Evolutionary conservation across 2,113 vertebrate genomes (phyloP).

Genomic region (Pogonocichla stellata): DNA sequence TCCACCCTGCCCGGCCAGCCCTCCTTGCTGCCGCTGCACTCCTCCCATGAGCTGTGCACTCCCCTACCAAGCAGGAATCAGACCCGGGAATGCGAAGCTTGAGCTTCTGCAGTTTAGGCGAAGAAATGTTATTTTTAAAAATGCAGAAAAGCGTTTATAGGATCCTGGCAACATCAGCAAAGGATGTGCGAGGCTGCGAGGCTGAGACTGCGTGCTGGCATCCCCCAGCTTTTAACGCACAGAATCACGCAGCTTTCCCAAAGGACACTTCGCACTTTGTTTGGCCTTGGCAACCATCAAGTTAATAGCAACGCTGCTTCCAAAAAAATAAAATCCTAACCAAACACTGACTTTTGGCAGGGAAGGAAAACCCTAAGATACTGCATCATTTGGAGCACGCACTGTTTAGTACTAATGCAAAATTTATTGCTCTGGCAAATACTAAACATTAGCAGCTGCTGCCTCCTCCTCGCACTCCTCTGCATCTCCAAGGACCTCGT

Average conservation of each 20-base stretch:
- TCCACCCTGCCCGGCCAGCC: not conserved
- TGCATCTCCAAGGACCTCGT: not conserved
- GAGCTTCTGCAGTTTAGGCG: not conserved
- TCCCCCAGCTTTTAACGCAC: not conserved
- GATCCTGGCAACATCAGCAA: not conserved
- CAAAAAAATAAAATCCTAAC: constrained; percentile 43
- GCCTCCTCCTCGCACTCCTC: constrained; percentile 10
- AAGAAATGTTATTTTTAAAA: not conserved
- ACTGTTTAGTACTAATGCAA: not conserved
- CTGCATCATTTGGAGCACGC: constrained; percentile 30
- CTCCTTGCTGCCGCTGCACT: not conserved
- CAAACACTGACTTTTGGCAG: constrained; percentile 17
- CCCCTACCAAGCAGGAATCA: fast-evolving
- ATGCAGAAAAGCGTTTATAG: not conserved
- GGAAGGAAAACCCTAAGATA: not conserved
- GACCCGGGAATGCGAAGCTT: not conserved
- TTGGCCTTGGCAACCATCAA: constrained; percentile 44
- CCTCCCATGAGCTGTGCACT: not conserved
- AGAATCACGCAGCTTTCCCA: constrained; percentile 17
- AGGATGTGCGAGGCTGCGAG: not conserved
- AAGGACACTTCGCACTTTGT: constrained; percentile 46
- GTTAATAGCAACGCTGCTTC: constrained; percentile 1
- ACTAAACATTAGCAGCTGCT: constrained; percentile 34
- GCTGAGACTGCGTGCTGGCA: not conserved
- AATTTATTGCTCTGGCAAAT: constrained; percentile 31